These are phyloP conservation scores for Nycticorax nycticorax DNA, from an alignment of 2,113 vertebrate species.

Conservation along the genomic window DNA sequence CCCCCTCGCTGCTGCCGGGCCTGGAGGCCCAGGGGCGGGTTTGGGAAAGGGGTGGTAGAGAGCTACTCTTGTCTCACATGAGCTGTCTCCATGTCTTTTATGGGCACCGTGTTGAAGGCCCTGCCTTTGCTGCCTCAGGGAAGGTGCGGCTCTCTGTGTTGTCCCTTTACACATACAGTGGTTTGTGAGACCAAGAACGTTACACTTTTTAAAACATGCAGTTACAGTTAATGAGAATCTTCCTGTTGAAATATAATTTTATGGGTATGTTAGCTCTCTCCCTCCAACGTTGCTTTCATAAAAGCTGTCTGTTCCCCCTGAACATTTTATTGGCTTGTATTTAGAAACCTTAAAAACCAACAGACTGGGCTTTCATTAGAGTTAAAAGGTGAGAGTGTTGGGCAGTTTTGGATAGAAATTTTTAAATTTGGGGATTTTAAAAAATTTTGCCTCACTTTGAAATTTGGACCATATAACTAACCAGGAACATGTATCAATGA, in stretches of 20 bases:
- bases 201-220: not conserved
- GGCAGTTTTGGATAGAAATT: not conserved
- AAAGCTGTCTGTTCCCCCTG: not conserved
- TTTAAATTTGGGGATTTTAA: not conserved
- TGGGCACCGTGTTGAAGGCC: not conserved
- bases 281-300: not conserved
- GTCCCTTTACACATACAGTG: not conserved
- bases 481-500: not conserved
- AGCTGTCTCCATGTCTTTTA: not conserved
- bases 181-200: not conserved
- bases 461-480: not conserved
- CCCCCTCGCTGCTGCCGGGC: not conserved
- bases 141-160: not conserved
- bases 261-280: not conserved
- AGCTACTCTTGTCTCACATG: not conserved
- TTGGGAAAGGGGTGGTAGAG: not conserved
- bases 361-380: not conserved
- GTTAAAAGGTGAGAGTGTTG: not conserved
- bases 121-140: not conserved
- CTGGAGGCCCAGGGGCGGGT: not conserved
- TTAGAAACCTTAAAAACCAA: not conserved
- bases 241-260: not conserved
- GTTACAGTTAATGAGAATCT: not conserved
- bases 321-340: not conserved
- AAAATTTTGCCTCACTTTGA: not conserved